A percentile compares a stretch with the other conserved stretches of the same genome.
Conservation (phyloP, 1,140 invertebrate species). For the Oscheius sp. region DNA sequence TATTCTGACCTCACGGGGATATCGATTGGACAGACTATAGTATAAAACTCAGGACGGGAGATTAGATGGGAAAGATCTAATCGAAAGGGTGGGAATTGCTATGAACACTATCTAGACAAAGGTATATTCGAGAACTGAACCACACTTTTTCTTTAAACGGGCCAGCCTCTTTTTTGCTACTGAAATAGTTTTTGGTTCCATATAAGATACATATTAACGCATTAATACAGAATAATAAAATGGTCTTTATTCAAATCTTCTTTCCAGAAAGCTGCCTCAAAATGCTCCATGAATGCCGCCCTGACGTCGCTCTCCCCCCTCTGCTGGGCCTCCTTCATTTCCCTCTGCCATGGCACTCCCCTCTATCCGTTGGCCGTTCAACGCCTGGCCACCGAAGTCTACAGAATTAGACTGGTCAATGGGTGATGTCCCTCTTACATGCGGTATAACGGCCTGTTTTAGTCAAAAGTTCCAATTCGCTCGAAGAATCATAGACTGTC, state of each 20-base stretch:
- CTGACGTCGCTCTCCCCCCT: background rate
- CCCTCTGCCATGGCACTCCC: background rate
- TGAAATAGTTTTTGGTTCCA: too few relatives aligned
- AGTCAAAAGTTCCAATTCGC: constrained; percentile 23
- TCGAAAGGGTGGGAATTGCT: too few relatives aligned
- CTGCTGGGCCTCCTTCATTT: constrained; percentile 18
- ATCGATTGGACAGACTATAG: too few relatives aligned
- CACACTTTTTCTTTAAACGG: too few relatives aligned
- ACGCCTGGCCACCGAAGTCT: constrained; percentile 14
- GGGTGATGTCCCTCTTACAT: background rate
- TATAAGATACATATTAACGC: too few relatives aligned
- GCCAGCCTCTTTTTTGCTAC: too few relatives aligned
- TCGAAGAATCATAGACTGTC: constrained; percentile 17
- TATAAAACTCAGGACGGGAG: too few relatives aligned
- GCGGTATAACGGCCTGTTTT: background rate
- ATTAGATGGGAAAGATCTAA: too few relatives aligned
- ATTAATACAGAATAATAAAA: too few relatives aligned
- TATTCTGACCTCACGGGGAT: too few relatives aligned
- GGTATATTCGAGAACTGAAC: too few relatives aligned
- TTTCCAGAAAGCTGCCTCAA: constrained; percentile 20
- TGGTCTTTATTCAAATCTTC: background rate
- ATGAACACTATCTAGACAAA: too few relatives aligned
- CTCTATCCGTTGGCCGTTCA: constrained; percentile 19
- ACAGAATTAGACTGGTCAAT: constrained; percentile 8
- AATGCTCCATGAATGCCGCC: constrained; percentile 7